These are phyloP conservation scores for Augochlorella aurata DNA, from an alignment of 2,888 invertebrate genomes.

Conservation along the genomic window DNA sequence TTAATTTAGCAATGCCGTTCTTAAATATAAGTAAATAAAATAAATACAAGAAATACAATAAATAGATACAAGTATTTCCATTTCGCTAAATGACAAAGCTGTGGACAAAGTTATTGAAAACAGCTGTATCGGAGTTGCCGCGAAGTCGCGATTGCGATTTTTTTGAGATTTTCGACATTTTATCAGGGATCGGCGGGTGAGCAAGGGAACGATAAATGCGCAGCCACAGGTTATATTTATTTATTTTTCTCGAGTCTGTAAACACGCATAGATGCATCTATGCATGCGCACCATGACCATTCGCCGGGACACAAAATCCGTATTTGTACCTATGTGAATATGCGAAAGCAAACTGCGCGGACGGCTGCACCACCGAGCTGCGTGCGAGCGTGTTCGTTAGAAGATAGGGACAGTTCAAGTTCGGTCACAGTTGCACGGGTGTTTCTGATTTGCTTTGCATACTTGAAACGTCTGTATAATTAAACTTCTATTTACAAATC, in stretches of 20 bases:
- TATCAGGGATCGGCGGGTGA: not conserved
- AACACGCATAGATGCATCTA: not conserved
- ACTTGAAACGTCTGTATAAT: slow-evolving; percentile 71
- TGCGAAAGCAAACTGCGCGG: slow-evolving; percentile 1
- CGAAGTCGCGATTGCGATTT: not conserved
- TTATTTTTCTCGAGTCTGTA: not conserved
- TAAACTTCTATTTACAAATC: slow-evolving; percentile 72
- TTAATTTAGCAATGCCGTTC: too few species aligned
- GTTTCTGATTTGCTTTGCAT: slow-evolving; percentile 75
- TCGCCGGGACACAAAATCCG: not conserved
- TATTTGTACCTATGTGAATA: slow-evolving; percentile 6
- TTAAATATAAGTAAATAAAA: too few species aligned
- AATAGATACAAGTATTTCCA: too few species aligned
- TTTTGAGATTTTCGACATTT: not conserved
- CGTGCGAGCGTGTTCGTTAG: not conserved
- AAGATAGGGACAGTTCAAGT: slow-evolving; percentile 47
- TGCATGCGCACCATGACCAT: slow-evolving; percentile 18
- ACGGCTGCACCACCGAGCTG: not conserved
- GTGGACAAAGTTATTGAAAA: too few species aligned
- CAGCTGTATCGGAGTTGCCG: too few species aligned
- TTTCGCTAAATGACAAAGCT: too few species aligned
- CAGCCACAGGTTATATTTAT: slow-evolving; percentile 19
- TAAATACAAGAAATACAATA: too few species aligned
- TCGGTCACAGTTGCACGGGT: slow-evolving; percentile 69
- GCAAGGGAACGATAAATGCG: not conserved